A percentile compares a stretch with the other conserved stretches of the same genome.
Conservation (phyloP, 2,888 invertebrate genomes). For the Brachyopa scutellaris region DNA sequence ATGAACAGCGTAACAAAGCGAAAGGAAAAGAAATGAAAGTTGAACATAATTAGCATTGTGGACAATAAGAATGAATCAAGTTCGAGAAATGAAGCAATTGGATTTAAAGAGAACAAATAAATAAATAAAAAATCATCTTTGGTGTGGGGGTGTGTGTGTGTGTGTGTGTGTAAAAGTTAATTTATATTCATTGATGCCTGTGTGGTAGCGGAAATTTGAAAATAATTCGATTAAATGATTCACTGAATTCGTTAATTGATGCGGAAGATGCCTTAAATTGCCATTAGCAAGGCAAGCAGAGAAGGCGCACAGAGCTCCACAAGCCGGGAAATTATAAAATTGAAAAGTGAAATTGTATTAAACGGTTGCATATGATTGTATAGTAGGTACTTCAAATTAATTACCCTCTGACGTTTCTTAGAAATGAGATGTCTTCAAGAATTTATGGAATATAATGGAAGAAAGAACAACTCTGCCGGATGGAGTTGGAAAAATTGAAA, state of each 20-base stretch:
- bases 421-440: too few species aligned
- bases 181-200: conserved; percentile 34
- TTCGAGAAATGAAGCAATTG: conserved; percentile 35
- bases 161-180: conserved; percentile 18
- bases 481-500: too few species aligned
- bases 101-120: background rate
- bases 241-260: conserved; percentile 42
- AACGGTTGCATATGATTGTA: too few species aligned
- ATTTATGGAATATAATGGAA: too few species aligned
- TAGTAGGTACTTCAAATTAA: too few species aligned
- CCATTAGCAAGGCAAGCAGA: too few species aligned
- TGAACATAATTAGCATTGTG: conserved; percentile 42
- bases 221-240: conserved; percentile 54
- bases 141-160: background rate
- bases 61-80: conserved; percentile 5
- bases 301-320: too few species aligned
- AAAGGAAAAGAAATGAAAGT: conserved; percentile 12
- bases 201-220: conserved; percentile 37
- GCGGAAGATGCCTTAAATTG: conserved; percentile 33
- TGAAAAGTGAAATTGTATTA: too few species aligned
- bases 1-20: conserved; percentile 41
- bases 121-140: too few species aligned
- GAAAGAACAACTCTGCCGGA: too few species aligned
- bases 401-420: too few species aligned
- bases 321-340: too few species aligned